Base-by-base conservation (phyloP, 2,888 invertebrate species). In the Nephrotoma guestfalica region DNA sequence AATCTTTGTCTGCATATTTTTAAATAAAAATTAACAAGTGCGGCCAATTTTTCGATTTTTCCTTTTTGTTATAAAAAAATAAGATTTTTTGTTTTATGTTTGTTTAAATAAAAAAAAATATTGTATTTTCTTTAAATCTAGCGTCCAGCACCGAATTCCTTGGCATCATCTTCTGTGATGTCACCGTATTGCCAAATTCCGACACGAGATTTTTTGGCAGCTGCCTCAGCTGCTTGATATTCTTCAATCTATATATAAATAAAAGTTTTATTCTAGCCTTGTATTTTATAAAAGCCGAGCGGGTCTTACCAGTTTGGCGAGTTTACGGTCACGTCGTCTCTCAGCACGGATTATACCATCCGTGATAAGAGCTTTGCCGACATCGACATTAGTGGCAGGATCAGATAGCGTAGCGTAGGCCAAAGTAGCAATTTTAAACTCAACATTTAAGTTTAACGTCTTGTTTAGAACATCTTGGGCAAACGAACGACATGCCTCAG, bases 151-250 rank as follows among this genome's bases (percentile, higher is more conserved):
- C 90, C 90, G 89, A 91, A 91, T 88, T 91, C 91, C 57, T 90
- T 90, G 89, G 91, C 90, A 89, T 91, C 91, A 87, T 91, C 91
- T 88, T 91, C 91, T 87, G 91, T 91, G 87, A 99, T 97, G 92
- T 99, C 99, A n/a, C 99, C 99, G 91, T 99, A 99, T 90, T 96
- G 96, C 99, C 99, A 99, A 89, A 99, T 95, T 92, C 96, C 97
- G 89, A 95, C 93, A 91, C 97, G 97, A 89, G 95, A 94, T 89
- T 94, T 95, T 92, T 96, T 96, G 40, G 99, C 99, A 88, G 94
- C 93, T 88, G 96, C 95, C 91, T 98, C 97, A 84, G 98, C 97
- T 87, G 94, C 94, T 90, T 94, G 94, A 92, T 98, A 99, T 89
- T 97, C 96, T 83, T 93, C 93, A 87, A 96, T 90, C 94, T 95